Evolutionary conservation across 1,140 invertebrate genomes (phyloP), one percentile per base, ranked within the genome.

Genomic region (Phocides pigmalion): DNA sequence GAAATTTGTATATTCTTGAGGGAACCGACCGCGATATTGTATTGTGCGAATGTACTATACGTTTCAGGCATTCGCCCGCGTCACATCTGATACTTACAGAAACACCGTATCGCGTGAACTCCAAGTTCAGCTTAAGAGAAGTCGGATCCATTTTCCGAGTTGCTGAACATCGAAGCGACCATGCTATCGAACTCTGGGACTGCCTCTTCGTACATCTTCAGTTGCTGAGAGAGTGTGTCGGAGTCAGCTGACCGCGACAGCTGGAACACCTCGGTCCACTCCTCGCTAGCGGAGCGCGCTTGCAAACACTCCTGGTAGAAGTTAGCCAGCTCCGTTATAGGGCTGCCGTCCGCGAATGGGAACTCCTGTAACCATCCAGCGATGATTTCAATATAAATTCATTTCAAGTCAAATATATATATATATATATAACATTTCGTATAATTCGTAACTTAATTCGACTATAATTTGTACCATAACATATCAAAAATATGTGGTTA

Each of bases 291-390:
- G 0, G 83, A 80, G 4, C 81, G 62, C n/a, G 86, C 86, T 28
- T 81, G 78, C 11, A 87, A 37, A 46, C 87, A 90, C 51, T 90
- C 84, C n/a, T 83, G 83, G 67, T 90, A 90, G 72, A 90, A 90
- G 35, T 78, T 83, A 0, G 87, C 87, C 47, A 90, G 61, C 17
- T 90, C 87, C 0, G 84, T 80, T 56, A 90, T 85, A 0, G 87
- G 87, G 61, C 87, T 90, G 49, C 87, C 87, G 20, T 89, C 84
- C 12, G 87, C 86, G 64, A 90, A 90, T 11, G 87, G 83, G 39
- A 89, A 90, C 0, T 89, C 86, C 87, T 90, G 79, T 5, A 77
- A 76, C 12, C 28, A 50, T 19, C 17, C 51, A 56, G 51, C 20
- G 20, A 22, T 5, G 3, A 2, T 25, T 56, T 25, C 28, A 32